Percentiles rank a stretch among this genome's conserved stretches.
Conservation (phyloP, 2,113 vertebrate genomes). For the Myotis davidii region DNA sequence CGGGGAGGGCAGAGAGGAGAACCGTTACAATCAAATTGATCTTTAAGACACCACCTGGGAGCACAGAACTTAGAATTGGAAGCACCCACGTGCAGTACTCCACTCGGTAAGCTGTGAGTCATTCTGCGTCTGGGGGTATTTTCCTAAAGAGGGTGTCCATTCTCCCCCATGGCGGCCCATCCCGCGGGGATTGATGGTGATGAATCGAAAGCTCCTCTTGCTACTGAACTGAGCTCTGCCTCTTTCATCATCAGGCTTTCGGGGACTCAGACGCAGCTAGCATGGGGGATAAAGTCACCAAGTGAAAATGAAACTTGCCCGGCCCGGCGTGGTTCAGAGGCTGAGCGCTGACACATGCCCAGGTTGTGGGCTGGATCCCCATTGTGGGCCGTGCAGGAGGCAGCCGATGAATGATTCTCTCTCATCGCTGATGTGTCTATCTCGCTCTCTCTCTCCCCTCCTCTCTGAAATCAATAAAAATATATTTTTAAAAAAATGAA, state of each 20-base stretch:
- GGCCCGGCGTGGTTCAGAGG: no score
- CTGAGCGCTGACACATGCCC: no score
- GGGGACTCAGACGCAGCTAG: neutral
- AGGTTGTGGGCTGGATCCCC: no score
- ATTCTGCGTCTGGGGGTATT: neutral
- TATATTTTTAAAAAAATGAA: no score
- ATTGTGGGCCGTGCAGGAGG: no score
- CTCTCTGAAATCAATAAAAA: no score
- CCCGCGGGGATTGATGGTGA: neutral
- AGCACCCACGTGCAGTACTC: neutral
- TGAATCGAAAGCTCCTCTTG: neutral
- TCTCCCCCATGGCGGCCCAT: neutral
- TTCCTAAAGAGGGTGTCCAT: neutral
- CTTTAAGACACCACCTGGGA: neutral
- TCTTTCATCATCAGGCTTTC: neutral
- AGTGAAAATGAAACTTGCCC: constrained; percentile 13
- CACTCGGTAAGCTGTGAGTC: neutral
- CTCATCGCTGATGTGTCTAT: no score
- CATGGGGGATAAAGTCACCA: neutral
- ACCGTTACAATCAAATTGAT: neutral
- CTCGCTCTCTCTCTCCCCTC: no score
- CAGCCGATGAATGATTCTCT: no score
- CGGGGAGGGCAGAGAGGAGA: neutral
- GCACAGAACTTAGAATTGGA: neutral
- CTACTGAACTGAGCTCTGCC: neutral